Evolutionary conservation across 2,797 vertebrate species (phyloP).

Genomic region (Sebastes vulpes): DNA sequence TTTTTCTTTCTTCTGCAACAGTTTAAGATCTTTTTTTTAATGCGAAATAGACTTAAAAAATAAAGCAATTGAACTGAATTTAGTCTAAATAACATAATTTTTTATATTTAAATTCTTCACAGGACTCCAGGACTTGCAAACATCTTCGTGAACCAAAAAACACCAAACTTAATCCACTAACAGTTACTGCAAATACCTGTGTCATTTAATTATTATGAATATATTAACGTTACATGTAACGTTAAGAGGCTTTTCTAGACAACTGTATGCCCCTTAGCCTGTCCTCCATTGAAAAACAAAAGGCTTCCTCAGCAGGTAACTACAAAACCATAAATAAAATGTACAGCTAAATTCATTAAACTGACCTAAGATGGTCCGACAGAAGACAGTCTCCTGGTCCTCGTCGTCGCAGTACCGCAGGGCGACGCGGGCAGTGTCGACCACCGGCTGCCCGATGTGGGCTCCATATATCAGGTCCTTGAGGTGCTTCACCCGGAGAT

Average conservation of each 20-base stretch:
- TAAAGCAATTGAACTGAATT: too few relatives aligned
- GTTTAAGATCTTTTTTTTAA: background rate
- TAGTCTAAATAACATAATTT: too few relatives aligned
- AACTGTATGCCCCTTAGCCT: background rate
- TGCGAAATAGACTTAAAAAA: background rate
- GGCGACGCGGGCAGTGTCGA: slow-evolving; percentile 86
- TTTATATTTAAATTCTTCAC: too few relatives aligned
- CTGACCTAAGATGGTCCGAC: slow-evolving; percentile 86
- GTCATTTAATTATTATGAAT: background rate
- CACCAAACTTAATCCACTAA: background rate
- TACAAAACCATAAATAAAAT: background rate
- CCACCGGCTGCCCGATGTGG: slow-evolving; percentile 88
- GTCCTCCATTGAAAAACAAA: background rate
- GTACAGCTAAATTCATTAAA: background rate
- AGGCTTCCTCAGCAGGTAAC: background rate
- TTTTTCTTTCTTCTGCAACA: background rate
- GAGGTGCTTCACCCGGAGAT: slow-evolving; percentile 90
- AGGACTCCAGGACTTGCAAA: too few relatives aligned
- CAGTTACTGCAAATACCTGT: background rate
- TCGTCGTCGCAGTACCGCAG: slow-evolving; percentile 86
- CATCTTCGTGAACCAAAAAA: background rate
- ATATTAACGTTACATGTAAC: too few relatives aligned
- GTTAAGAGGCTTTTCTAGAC: background rate
- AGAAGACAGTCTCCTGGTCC: slow-evolving; percentile 88
- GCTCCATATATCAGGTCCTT: slow-evolving; percentile 93